Base-by-base conservation (phyloP, 2,113 vertebrate species). In the Hylia prasina region DNA sequence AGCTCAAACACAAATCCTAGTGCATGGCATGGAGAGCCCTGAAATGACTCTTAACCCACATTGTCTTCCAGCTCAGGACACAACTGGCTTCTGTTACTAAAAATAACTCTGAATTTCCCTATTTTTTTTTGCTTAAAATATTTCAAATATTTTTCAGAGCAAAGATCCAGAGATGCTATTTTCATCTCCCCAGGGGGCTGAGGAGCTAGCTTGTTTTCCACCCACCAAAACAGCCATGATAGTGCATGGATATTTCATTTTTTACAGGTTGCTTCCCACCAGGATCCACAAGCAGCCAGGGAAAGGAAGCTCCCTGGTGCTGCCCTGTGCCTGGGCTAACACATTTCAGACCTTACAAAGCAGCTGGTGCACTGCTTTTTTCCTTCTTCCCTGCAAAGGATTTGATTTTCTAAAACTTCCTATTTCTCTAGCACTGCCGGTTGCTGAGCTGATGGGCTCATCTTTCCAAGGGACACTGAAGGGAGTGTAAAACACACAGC, bases 81-180 rank as follows among this genome's bases (percentile, higher is more conserved):
- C 3, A 19, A 78, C 31, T 3, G 4, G 2, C 47, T 91, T 44
- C 83, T 91, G 80, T 54, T 66, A 25, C 89, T 94, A 92, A 94
- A 94, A 69, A 75, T 60, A 92, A 70, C 44, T 73, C 61, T 31
- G 20, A 48, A 31, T 91, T 83, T 45, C 44, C 42, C 40, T 31
- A 2, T 65, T 75, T 25, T 64, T 73, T 83, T 76, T 54, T 61
- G 9, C 66, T 88, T 68, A 77, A 93, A 96, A 88, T 86, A 93
- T 92, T 97, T 82, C 47, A 90, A 81, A 35, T 87, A 87, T 95
- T 91, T 96, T 91, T 88, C 91, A 92, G 93, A 87, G 83, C 72
- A 78, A 44, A 84, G 83, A 69, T 71, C 75, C 64, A 82, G 89
- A 94, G 71, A 78, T 87, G 64, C 73, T 95, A 87, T 92, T 93